These are phyloP conservation scores for Anhinga anhinga DNA, from an alignment of 2,113 vertebrate species.

Conservation along the genomic window DNA sequence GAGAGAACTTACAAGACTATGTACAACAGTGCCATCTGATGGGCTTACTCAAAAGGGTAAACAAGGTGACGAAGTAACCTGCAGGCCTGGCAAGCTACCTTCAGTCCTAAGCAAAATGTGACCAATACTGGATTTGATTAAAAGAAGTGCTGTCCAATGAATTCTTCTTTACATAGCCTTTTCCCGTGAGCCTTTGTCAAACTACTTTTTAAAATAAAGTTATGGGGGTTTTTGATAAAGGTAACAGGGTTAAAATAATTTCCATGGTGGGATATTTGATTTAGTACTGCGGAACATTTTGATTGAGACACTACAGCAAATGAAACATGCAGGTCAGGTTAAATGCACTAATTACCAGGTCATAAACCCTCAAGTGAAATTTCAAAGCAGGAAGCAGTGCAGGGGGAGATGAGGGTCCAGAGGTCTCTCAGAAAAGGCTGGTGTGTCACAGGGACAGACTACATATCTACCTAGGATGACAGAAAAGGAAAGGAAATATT, in stretches of 20 bases:
- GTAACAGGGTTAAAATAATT: not conserved
- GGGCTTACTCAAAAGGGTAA: slow-evolving; percentile 33
- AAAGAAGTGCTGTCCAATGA: not conserved
- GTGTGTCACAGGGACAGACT: not conserved
- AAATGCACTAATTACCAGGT: not conserved
- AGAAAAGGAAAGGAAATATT: not conserved
- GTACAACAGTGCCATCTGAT: slow-evolving; percentile 62
- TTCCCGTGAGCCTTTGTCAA: not conserved
- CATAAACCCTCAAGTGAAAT: not conserved
- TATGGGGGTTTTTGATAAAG: fast-evolving
- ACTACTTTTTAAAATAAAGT: not conserved
- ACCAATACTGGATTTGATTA: not conserved
- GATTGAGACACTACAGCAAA: not conserved
- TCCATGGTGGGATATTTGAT: not conserved
- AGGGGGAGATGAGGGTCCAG: not conserved
- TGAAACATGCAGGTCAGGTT: not conserved
- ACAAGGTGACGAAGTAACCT: not conserved
- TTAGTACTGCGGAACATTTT: not conserved
- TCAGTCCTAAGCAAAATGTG: not conserved
- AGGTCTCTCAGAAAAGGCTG: not conserved
- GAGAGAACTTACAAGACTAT: not conserved
- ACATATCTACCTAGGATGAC: not conserved
- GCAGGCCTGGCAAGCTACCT: not conserved
- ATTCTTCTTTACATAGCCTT: not conserved
- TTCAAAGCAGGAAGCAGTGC: not conserved